Evolutionary conservation across 2,797 vertebrate species (phyloP).

Genomic region (Aphelocoma californica): DNA sequence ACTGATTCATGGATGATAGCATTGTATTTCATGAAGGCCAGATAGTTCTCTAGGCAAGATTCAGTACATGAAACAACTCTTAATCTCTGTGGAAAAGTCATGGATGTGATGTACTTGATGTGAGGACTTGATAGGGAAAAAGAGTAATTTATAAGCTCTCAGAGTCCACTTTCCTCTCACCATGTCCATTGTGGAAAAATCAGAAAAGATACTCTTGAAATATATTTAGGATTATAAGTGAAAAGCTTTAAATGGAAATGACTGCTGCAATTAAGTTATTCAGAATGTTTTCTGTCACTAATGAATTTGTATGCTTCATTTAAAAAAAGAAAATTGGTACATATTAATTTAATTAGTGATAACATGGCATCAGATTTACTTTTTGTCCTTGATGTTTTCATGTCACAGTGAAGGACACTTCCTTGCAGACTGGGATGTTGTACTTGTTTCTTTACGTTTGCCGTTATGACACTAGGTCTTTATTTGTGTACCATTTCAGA

Average conservation of each 20-base stretch:
- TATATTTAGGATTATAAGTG: background rate
- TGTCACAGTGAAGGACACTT: background rate
- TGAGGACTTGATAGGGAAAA: background rate
- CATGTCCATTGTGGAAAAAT: background rate
- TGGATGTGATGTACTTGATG: background rate
- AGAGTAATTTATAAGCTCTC: background rate
- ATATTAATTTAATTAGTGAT: background rate
- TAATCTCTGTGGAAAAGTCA: background rate
- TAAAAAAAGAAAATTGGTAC: background rate
- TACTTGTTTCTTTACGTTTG: background rate
- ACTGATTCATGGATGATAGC: background rate
- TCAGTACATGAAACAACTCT: background rate
- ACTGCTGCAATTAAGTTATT: background rate
- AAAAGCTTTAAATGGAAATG: slow-evolving; percentile 1
- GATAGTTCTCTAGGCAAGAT: background rate
- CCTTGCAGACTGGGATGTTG: background rate
- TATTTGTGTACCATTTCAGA: background rate
- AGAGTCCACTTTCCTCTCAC: background rate
- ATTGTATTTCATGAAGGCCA: background rate
- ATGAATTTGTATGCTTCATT: slow-evolving; percentile 11
- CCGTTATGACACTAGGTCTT: background rate
- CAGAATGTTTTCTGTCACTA: slow-evolving; percentile 8
- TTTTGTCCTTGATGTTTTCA: background rate
- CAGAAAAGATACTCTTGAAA: background rate
- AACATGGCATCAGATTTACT: background rate